Evolutionary conservation across 2,888 invertebrate genomes (phyloP).

Genomic region (Esperia sulphurella): DNA sequence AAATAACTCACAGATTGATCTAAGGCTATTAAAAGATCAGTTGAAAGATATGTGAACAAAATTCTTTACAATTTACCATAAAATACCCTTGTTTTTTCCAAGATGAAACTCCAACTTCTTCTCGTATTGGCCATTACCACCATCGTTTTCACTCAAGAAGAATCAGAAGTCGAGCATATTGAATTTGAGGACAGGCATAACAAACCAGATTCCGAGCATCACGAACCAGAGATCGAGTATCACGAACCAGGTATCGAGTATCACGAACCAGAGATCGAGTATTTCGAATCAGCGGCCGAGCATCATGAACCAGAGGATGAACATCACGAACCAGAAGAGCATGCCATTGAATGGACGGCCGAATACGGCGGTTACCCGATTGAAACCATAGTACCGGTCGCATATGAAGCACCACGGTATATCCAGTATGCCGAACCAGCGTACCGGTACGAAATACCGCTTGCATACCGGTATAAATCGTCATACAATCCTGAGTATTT

Average conservation of each 20-base stretch:
- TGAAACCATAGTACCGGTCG: slow-evolving; percentile 10
- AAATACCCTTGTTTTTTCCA: slow-evolving; percentile 3
- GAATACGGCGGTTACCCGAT: slow-evolving; percentile 24
- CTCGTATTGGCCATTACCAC: slow-evolving; percentile 17
- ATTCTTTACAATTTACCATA: not conserved
- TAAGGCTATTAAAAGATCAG: no score
- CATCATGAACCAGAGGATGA: not conserved
- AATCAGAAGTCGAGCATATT: not conserved
- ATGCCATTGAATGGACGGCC: slow-evolving; percentile 25
- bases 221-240: not conserved
- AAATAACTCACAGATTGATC: no score
- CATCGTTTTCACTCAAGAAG: slow-evolving; percentile 5
- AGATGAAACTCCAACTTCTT: slow-evolving; percentile 32
- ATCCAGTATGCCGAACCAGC: not conserved
- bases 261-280: not conserved
- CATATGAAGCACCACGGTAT: not conserved
- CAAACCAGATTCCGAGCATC: not conserved
- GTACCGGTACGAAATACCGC: not conserved
- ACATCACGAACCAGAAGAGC: not conserved
- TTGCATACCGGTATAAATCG: not conserved
- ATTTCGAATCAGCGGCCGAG: not conserved
- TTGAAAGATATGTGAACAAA: no score
- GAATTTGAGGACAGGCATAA: not conserved
- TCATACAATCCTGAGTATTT: slow-evolving; percentile 14
- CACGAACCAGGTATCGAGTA: not conserved